A percentile compares a stretch with the other conserved stretches of the same genome.
These are phyloP conservation scores for Xenopus petersii DNA, from an alignment of 2,797 vertebrate species.

Conservation along the genomic window DNA sequence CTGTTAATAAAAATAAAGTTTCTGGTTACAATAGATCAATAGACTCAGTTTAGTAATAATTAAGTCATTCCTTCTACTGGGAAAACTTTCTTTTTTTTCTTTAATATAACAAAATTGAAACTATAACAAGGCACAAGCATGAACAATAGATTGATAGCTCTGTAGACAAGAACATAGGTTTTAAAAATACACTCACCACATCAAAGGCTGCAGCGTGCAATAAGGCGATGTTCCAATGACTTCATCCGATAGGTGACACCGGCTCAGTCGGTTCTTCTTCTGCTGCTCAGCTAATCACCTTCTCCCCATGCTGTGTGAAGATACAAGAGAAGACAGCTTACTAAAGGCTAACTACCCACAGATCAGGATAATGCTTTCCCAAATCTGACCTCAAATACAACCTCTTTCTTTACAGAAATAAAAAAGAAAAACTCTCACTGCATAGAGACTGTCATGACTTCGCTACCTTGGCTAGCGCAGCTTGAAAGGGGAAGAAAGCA, in stretches of 20 bases:
- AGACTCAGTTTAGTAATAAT: too few species aligned
- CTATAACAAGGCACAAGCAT: too few species aligned
- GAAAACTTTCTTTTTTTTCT: too few species aligned
- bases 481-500: slow-evolving; percentile 9
- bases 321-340: slow-evolving; percentile 60
- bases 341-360: slow-evolving; percentile 57
- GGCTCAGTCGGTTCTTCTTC: slow-evolving; percentile 67
- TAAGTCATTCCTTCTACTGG: too few species aligned
- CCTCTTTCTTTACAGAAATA: neutral
- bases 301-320: slow-evolving; percentile 63
- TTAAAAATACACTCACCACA: slow-evolving; percentile 73
- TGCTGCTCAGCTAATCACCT: slow-evolving; percentile 75
- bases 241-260: slow-evolving; percentile 76
- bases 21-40: too few species aligned
- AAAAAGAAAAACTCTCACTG: neutral
- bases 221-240: slow-evolving; percentile 71
- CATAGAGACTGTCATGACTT: neutral
- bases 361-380: slow-evolving; percentile 53
- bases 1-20: too few species aligned
- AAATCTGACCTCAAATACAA: slow-evolving; percentile 13
- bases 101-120: too few species aligned
- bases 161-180: too few species aligned
- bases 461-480: neutral
- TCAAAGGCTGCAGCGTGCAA: slow-evolving; percentile 64
- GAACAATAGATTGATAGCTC: too few species aligned